Percentiles rank a stretch among this genome's conserved stretches.
phyloP scores from a whole-genome alignment of 2,888 invertebrate species.

The Drosophila pseudotalamancana region DNA sequence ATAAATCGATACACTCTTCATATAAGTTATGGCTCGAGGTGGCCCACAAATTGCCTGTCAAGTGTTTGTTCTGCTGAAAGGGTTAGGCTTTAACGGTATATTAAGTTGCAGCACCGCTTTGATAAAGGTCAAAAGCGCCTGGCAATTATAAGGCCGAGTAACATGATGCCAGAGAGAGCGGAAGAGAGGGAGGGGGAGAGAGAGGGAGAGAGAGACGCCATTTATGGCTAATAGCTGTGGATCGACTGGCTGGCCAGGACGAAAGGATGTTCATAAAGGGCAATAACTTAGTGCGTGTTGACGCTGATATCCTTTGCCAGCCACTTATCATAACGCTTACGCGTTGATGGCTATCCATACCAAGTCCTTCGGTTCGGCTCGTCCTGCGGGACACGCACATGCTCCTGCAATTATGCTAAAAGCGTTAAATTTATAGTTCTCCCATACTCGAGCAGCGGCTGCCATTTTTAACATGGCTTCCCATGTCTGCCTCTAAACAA shows the following conservation, averaged over 20 bases:
- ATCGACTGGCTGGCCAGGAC: not conserved
- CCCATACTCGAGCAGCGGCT: conserved; percentile 37
- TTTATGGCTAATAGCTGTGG: conserved; percentile 29
- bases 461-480: conserved; percentile 60
- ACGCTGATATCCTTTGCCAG: conserved; percentile 66
- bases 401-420: conserved; percentile 73
- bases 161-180: conserved; percentile 54
- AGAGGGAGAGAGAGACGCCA: conserved; percentile 16
- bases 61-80: conserved; percentile 54
- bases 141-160: conserved; percentile 63
- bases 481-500: conserved; percentile 67
- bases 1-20: conserved; percentile 24
- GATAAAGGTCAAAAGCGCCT: conserved; percentile 58
- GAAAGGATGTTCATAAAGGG: conserved; percentile 42
- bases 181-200: not conserved
- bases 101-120: conserved; percentile 60
- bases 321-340: conserved; percentile 74
- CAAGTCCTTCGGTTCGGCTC: not conserved
- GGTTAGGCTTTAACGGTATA: conserved; percentile 54
- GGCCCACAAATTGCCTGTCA: conserved; percentile 39
- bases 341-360: conserved; percentile 44
- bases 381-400: conserved; percentile 59
- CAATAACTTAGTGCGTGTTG: conserved; percentile 64
- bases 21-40: conserved; percentile 10
- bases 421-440: conserved; percentile 74